A percentile compares a stretch with the other conserved stretches of the same genome.
phyloP scores from a whole-genome alignment of 2,113 vertebrate genomes.

The Atrichornis clamosus region DNA sequence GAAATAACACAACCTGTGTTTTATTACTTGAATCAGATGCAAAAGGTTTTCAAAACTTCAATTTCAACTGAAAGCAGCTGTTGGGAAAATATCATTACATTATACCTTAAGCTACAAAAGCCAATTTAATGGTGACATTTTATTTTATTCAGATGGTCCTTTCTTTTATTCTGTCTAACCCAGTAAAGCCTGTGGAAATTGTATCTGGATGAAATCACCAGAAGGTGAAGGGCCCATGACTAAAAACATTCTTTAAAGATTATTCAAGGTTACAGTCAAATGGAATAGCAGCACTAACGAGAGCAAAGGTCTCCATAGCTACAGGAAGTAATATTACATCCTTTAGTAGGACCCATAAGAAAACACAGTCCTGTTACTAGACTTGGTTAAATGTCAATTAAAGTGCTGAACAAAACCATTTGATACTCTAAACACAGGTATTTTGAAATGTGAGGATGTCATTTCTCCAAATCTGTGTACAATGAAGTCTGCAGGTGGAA shows the following conservation, averaged over 20 bases:
- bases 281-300: conserved; percentile 64
- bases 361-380: conserved; percentile 15
- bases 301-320: conserved; percentile 58
- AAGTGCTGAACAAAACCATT: background rate
- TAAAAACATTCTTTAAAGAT: conserved; percentile 77
- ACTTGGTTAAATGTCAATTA: background rate
- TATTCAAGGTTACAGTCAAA: conserved; percentile 65
- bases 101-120: conserved; percentile 77
- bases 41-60: conserved; percentile 70
- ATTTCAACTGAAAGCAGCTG: conserved; percentile 79
- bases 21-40: conserved; percentile 75
- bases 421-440: background rate
- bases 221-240: conserved; percentile 76
- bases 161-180: conserved; percentile 73
- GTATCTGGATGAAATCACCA: conserved; percentile 78
- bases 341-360: background rate
- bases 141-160: conserved; percentile 80
- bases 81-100: conserved; percentile 74
- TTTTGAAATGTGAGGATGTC: background rate
- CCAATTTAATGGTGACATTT: conserved; percentile 79
- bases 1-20: conserved; percentile 74
- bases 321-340: conserved; percentile 62
- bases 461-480: background rate
- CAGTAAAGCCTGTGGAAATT: conserved; percentile 71
- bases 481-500: background rate